Base-by-base conservation (phyloP, 2,888 invertebrate species). In the Tortrix viridana region DNA sequence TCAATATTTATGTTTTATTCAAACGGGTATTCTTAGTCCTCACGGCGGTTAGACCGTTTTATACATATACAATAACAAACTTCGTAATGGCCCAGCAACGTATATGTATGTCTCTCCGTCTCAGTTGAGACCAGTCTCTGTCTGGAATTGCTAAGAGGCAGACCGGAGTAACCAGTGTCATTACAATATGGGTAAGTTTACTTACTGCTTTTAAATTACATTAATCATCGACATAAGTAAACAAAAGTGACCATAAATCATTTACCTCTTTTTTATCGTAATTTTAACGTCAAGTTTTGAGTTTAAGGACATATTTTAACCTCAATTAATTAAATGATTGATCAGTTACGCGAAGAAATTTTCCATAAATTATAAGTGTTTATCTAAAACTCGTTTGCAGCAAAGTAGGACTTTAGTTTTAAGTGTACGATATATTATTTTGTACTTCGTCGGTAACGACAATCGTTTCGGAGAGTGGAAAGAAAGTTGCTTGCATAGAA, bases 161-260 rank as follows among this genome's bases (percentile, higher is more conserved):
- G 49, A 49, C 49, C 46, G 20, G 20, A 20, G 7, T n/a, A n/a
- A 48, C 48, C 5, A 14, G 9, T 18, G 32, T 18, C 18, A 18
- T 18, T 9, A 32, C 9, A 49, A 1, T 12, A 49, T 49, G 49
- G 49, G 49, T 49, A 49, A 26, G 49, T 49, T 49, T 49, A 49
- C 32, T 18, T 19, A 19, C 41, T 32, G 12, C 12, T 32, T 32
- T 32, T 32, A 9, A 7, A 41, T 41, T 41, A 41, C 16, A 41
- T n/a, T n/a, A 7, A 6, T 41, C 12, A 12, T 32, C 32, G 12
- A 3, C 1, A 3, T 12, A 32, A 12, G 32, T 32, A 32, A 32
- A 32, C 12, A 2, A 12, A 32, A 32, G 32, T 32, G 32, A 32
- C 12, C 32, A 32, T 32, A 32, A 32, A 32, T n/a, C n/a, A n/a